Percentiles rank a stretch among this genome's conserved stretches.
Evolutionary conservation across 2,113 vertebrate genomes (phyloP).

Genomic region (Hippotragus niger): DNA sequence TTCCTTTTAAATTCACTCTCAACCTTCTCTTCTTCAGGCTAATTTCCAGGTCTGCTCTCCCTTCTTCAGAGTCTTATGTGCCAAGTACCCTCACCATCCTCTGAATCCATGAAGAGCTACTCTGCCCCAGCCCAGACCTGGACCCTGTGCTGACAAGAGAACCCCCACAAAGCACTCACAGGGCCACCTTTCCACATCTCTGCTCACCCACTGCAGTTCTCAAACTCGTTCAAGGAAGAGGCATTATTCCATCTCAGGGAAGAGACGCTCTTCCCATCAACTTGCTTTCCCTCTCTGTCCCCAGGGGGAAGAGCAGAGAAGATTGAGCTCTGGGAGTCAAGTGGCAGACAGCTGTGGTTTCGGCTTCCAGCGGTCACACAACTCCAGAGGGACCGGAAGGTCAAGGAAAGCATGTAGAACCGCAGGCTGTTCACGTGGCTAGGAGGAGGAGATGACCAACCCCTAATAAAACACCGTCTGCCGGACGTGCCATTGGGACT

Average conservation of each 20-base stretch:
- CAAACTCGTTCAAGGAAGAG: neutral
- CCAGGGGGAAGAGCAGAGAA: conserved; percentile 4
- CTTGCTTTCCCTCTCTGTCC: conserved; percentile 17
- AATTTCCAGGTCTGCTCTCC: conserved; percentile 16
- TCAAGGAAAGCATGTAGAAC: conserved; percentile 11
- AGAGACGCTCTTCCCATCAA: neutral
- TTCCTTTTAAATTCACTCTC: conserved; percentile 54
- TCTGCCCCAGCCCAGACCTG: neutral
- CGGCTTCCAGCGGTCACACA: conserved; percentile 17
- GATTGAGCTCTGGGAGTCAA: neutral
- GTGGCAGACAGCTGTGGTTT: conserved; percentile 44
- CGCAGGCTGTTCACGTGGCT: conserved; percentile 34
- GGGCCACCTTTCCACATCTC: neutral
- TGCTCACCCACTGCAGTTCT: neutral
- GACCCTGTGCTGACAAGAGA: neutral
- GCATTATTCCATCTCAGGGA: neutral
- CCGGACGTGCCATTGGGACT: conserved; percentile 77
- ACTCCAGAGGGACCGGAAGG: conserved; percentile 59
- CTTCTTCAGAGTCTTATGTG: neutral
- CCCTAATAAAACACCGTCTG: conserved; percentile 77
- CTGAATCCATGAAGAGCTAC: neutral
- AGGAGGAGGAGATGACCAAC: conserved; percentile 66
- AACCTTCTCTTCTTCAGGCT: conserved; percentile 54
- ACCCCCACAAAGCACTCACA: neutral
- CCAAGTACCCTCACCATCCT: neutral